A percentile compares a stretch with the other conserved stretches of the same genome.
phyloP scores from a whole-genome alignment of 35 echinoderm and acorn worm species.

The Holothuria glaberrima region DNA sequence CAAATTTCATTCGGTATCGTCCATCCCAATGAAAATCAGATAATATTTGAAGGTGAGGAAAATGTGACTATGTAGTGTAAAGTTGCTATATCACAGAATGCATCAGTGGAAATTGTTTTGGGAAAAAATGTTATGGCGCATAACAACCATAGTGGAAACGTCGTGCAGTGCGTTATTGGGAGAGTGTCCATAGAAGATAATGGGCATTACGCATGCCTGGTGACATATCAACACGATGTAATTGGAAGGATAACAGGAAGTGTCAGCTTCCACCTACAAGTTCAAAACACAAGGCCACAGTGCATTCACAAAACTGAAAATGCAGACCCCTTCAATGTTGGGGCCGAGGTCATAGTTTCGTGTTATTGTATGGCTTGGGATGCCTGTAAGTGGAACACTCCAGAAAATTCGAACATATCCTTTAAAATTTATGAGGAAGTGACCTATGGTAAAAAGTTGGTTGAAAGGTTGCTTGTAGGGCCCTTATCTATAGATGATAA shows the following conservation, averaged over 20 bases:
- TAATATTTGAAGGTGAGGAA: conserved; percentile 23
- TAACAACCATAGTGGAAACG: neutral
- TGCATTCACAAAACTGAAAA: neutral
- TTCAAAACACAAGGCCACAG: neutral
- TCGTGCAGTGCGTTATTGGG: conserved; percentile 3
- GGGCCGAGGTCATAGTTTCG: neutral
- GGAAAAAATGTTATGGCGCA: neutral
- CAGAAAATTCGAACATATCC: neutral
- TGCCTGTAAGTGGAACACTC: neutral
- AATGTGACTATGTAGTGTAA: conserved; percentile 16
- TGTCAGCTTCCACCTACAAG: neutral
- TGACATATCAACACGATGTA: neutral
- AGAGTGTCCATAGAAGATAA: neutral
- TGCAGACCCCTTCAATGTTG: neutral
- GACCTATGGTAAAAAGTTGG: neutral
- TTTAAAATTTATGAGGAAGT: neutral
- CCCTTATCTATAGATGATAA: neutral
- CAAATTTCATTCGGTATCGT: neutral
- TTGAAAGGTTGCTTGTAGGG: neutral
- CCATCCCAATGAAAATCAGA: neutral
- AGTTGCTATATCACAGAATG: neutral
- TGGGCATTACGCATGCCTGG: conserved; percentile 1
- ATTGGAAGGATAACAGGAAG: neutral
- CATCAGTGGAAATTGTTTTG: conserved; percentile 9
- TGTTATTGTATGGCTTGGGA: conserved; percentile 4